Base-by-base conservation (phyloP, 1,140 invertebrate species). In the Halictus rubicundus region DNA sequence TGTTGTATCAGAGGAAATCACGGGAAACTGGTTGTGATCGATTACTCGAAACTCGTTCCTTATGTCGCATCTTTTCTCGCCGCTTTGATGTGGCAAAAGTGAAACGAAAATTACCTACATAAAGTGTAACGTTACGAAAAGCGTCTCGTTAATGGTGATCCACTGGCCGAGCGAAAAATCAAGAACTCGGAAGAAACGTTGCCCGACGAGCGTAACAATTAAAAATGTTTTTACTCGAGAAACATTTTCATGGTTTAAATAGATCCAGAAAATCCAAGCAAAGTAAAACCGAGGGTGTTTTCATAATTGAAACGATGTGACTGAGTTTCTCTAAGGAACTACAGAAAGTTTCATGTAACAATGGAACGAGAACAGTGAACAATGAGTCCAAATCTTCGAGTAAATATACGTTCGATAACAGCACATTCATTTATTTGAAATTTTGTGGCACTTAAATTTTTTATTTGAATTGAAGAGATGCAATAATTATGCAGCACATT, bases 81-180 rank as follows among this genome's bases (percentile, higher is more conserved):
- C 4, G 59, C 6, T 57, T 14, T 49, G 42, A 68, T 23, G 46
- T 23, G 14, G 25, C 6, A 8, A 16, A 23, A 64, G 42, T 63
- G 64, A 21, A 42, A 71, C 19, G 12, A 70, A 68, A 71, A 68
- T 71, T 69, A 16, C 7, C 32, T 23, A 39, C 52, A 64, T 59
- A 68, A 76, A 46, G 23, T 70, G 68, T 61, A 57, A 54, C 54
- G 27, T 16, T 39, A 25, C 52, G 54, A 70, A 78, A 78, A 78
- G 27, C 66, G 27, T 39, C 66, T 49, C 21, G 19, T 23, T 63
- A 77, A 77, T 63, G 57, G 59, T 16, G 75, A 52, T 52, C 42
- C 57, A 25, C 57, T 70, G 68, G 21, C 75, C 57, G 57, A 63
- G 27, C 23, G 32, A 68, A 23, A 46, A 54, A 70, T 77, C 68